Evolutionary conservation across 2,113 vertebrate genomes (phyloP).

Genomic region (Tetrao urogallus): DNA sequence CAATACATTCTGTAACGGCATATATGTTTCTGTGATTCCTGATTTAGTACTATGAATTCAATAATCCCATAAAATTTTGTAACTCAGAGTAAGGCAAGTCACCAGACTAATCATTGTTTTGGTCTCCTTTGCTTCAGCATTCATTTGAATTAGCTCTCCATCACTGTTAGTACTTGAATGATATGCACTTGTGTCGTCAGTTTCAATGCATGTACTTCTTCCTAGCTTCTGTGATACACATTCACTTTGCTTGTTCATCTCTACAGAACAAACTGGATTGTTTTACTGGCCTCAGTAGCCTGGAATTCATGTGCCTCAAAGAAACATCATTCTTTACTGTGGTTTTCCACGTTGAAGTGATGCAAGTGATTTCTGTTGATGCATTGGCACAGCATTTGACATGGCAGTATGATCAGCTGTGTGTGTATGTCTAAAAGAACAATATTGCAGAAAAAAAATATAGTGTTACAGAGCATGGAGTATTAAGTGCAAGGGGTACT

Average conservation of each 20-base stretch:
- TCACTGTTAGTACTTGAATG: not conserved
- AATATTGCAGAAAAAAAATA: not conserved
- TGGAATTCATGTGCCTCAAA: not conserved
- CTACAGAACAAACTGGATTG: not conserved
- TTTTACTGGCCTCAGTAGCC: not conserved
- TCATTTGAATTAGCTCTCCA: not conserved
- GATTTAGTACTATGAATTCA: not conserved
- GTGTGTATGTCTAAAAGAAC: not conserved
- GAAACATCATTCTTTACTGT: not conserved
- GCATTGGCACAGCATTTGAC: not conserved
- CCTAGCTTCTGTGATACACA: not conserved
- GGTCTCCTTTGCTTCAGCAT: not conserved
- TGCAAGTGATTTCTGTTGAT: not conserved
- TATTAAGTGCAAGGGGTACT: not conserved
- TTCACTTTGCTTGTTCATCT: not conserved
- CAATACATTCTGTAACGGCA: not conserved
- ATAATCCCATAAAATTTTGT: not conserved
- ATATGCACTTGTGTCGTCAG: not conserved
- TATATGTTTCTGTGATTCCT: not conserved
- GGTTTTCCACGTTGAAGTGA: not conserved
- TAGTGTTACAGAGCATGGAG: rapidly evolving
- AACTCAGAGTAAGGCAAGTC: not conserved
- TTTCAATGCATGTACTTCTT: not conserved
- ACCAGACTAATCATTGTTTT: not conserved
- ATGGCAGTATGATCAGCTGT: not conserved